These are phyloP conservation scores for Saccopteryx leptura DNA, from an alignment of 2,113 vertebrate species.

Conservation along the genomic window DNA sequence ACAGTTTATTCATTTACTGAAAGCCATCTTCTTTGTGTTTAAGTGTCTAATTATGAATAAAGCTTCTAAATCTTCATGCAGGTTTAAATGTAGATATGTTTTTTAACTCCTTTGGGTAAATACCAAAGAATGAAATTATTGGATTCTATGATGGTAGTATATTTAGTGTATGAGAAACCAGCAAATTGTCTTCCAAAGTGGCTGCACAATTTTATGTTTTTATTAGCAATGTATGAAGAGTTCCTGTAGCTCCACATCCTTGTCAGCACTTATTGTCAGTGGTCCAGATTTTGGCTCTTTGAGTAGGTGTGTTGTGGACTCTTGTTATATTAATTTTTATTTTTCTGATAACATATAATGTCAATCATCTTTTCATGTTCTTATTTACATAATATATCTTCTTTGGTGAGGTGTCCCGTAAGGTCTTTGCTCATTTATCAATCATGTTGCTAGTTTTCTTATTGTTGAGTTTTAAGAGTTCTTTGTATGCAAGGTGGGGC, in stretches of 20 bases:
- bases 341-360: background rate
- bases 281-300: background rate
- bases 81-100: background rate
- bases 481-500: background rate
- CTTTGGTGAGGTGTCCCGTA: background rate
- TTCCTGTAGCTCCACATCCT: background rate
- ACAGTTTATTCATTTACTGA: background rate
- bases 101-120: background rate
- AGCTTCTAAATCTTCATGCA: background rate
- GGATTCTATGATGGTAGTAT: background rate
- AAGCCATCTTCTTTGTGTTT: background rate
- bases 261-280: background rate
- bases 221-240: background rate
- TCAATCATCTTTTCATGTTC: background rate
- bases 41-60: background rate
- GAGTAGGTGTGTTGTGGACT: background rate
- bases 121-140: background rate
- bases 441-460: background rate
- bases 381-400: background rate
- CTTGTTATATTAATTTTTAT: background rate
- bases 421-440: background rate
- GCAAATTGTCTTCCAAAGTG: background rate
- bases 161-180: background rate
- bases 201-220: background rate
- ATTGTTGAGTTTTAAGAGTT: background rate